phyloP scores from a whole-genome alignment of 2,888 invertebrate species.

The Cyclophora albipunctata region DNA sequence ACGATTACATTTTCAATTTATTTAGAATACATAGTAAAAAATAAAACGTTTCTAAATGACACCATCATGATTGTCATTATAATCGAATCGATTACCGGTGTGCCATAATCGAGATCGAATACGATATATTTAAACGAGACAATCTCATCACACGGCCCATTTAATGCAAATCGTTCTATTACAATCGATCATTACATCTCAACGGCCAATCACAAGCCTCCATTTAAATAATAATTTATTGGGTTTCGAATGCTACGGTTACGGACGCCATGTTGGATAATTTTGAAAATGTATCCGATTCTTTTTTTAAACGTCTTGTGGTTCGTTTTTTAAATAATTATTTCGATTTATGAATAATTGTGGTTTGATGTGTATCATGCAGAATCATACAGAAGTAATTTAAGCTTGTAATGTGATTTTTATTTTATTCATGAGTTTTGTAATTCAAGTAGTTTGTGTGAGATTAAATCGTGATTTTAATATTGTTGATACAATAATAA shows the following conservation, averaged over 20 bases:
- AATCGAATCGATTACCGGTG: slow-evolving; percentile 10
- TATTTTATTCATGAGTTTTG: slow-evolving; percentile 55
- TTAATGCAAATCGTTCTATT: slow-evolving; percentile 71
- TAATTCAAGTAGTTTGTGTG: slow-evolving; percentile 28
- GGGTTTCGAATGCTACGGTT: slow-evolving; percentile 59
- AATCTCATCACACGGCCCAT: slow-evolving; percentile 66
- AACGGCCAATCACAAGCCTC: slow-evolving; percentile 47
- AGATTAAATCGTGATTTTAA: slow-evolving; percentile 60
- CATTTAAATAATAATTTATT: slow-evolving; percentile 62
- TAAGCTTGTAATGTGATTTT: slow-evolving; percentile 45
- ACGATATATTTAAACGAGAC: slow-evolving; percentile 51
- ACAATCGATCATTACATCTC: slow-evolving; percentile 47
- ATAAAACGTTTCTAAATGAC: slow-evolving; percentile 32
- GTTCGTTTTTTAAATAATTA: slow-evolving; percentile 16
- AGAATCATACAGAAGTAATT: slow-evolving; percentile 29
- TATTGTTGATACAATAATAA: slow-evolving; percentile 46
- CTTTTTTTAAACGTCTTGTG: slow-evolving; percentile 38
- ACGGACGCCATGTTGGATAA: slow-evolving; percentile 57
- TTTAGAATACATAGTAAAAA: slow-evolving; percentile 8
- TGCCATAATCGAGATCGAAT: slow-evolving; percentile 37
- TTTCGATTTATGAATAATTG: too few species aligned
- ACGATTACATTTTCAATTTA: too few species aligned
- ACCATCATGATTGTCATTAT: slow-evolving; percentile 33
- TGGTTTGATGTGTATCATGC: slow-evolving; percentile 22
- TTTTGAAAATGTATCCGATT: slow-evolving; percentile 42